Evolutionary conservation across 2,113 vertebrate species (phyloP), one percentile per base, ranked within the genome.

Genomic region (Pseudopodoces humilis): DNA sequence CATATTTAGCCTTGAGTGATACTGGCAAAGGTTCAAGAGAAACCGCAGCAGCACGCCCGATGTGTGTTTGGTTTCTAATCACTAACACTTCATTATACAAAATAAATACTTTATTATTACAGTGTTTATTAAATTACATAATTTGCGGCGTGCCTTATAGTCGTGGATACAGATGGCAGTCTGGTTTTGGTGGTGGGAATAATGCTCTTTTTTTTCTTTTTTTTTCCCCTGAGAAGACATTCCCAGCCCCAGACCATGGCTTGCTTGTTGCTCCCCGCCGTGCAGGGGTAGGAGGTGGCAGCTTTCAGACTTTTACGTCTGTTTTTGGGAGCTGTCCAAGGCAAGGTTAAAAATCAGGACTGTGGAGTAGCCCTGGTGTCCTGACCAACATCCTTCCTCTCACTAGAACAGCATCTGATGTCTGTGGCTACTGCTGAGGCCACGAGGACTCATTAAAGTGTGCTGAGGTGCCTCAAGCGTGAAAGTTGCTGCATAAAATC

Each of bases 101-200:
- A 97, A 97, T 97, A 96, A 97, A 97, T 97, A 95, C 94, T 97
- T 97, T 94, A 97, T 97, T 96, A 97, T 97, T 96, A 94, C 92
- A 90, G 92, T 88, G 91, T 96, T 97, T 96, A 96, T 97, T 96
- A 95, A 97, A 97, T 97, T 94, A 94, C 94, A 86, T 92, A 74
- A 94, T 97, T 97, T 94, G 88, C 2, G 70, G 95, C 59, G 0
- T 95, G 97, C 92, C 95, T 91, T 88, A 74, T 83, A 92, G 95
- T 46, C 4, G 6, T 35, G 72, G 94, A 81, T 96, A 23, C 92
- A 92, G 95, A 95, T 95, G 95, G 94, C 72, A 90, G 94, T 72
- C 95, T 96, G 95, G 46, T 89, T 92, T 83, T 18, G 16, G 67
- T 72, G 82, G 24, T 83, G 76, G 49, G 47, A 83, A 58, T 71